phyloP scores from a whole-genome alignment of 2,888 invertebrate genomes.

The Oscheius sp. region DNA sequence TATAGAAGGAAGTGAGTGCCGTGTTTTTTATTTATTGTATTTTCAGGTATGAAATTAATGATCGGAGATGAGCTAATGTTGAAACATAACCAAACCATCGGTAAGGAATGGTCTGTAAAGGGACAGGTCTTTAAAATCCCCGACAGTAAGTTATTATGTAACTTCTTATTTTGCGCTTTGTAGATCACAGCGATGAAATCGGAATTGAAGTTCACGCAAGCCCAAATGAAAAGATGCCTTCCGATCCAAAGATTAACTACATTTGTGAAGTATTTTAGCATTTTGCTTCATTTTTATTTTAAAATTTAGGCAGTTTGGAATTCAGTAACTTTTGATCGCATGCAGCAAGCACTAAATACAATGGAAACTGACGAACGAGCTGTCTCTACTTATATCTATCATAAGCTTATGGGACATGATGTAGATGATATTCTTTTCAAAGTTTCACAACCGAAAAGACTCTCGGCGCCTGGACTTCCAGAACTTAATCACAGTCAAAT shows the following conservation, averaged over 20 bases:
- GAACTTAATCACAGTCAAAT: constrained; percentile 98
- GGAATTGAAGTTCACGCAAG: constrained; percentile 94
- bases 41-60: constrained; percentile 93
- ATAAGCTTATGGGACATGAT: constrained; percentile 86
- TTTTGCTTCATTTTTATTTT: background rate
- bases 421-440: constrained; percentile 77
- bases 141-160: constrained; percentile 75
- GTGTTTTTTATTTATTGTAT: too few relatives aligned
- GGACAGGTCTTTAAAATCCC: constrained; percentile 90
- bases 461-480: constrained; percentile 90
- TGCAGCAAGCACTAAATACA: constrained; percentile 92
- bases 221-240: constrained; percentile 84
- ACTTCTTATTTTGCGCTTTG: background rate
- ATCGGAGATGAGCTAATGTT: constrained; percentile 96
- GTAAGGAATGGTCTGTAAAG: constrained; percentile 86
- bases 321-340: constrained; percentile 75
- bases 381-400: constrained; percentile 97
- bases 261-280: constrained; percentile 87
- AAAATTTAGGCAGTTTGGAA: constrained; percentile 66
- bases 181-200: constrained; percentile 93
- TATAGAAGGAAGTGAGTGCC: constrained; percentile 80
- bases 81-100: constrained; percentile 78
- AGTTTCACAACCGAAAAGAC: constrained; percentile 85
- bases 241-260: constrained; percentile 93
- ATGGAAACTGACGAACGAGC: constrained; percentile 96